Conservation (phyloP, 2,888 invertebrate genomes). For the Cryptophagus acutangulus region DNA sequence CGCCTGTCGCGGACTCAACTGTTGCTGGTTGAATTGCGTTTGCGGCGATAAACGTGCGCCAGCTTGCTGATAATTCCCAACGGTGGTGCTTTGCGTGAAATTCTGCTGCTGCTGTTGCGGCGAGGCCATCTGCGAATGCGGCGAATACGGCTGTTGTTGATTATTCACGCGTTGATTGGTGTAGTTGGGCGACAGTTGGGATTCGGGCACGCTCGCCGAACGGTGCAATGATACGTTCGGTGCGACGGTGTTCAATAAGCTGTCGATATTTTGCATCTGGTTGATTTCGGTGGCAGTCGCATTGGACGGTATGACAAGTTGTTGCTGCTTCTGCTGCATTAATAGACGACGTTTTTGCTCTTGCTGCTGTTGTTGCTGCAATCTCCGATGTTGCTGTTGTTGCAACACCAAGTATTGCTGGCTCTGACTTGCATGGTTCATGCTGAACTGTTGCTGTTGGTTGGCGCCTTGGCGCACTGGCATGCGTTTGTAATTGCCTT, state of each 20-base stretch:
- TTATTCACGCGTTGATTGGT: slow-evolving; percentile 32
- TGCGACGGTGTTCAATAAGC: slow-evolving; percentile 76
- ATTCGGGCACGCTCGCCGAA: slow-evolving; percentile 55
- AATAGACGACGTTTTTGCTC: slow-evolving; percentile 66
- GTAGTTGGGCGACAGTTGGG: slow-evolving; percentile 57
- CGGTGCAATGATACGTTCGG: slow-evolving; percentile 84
- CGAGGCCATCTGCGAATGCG: slow-evolving; percentile 48
- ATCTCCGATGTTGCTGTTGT: slow-evolving; percentile 45
- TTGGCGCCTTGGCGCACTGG: slow-evolving; percentile 22
- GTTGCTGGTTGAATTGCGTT: slow-evolving; percentile 53
- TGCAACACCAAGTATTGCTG: slow-evolving; percentile 50
- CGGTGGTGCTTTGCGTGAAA: slow-evolving; percentile 40
- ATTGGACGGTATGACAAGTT: slow-evolving; percentile 73
- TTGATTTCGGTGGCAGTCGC: slow-evolving; percentile 54
- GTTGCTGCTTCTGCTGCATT: slow-evolving; percentile 76
- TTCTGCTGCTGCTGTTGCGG: slow-evolving; percentile 42
- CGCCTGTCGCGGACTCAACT: slow-evolving; percentile 53
- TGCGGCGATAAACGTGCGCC: slow-evolving; percentile 56
- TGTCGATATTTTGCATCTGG: slow-evolving; percentile 69
- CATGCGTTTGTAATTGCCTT: slow-evolving; percentile 29
- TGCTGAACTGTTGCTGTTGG: slow-evolving; percentile 12
- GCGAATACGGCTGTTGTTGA: slow-evolving; percentile 47
- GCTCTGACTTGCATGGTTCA: slow-evolving; percentile 19
- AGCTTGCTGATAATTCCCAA: slow-evolving; percentile 36
- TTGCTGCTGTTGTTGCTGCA: slow-evolving; percentile 41